phyloP scores from a whole-genome alignment of 2,888 invertebrate species.

The Aethes cnicana region DNA sequence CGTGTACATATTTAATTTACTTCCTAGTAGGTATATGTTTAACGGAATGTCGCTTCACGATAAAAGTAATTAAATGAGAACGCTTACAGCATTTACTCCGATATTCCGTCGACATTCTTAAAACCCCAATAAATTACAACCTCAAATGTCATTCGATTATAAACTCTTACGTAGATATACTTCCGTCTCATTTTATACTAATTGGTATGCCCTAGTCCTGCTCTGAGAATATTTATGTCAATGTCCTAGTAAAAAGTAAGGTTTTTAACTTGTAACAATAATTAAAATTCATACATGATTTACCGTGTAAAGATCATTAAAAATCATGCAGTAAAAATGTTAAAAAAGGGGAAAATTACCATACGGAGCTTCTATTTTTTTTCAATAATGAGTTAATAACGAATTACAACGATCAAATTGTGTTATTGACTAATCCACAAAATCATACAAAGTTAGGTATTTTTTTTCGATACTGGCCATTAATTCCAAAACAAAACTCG shows the following conservation, averaged over 20 bases:
- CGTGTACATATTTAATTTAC: not conserved
- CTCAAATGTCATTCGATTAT: conserved; percentile 28
- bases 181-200: conserved; percentile 17
- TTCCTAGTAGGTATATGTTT: conserved; percentile 11
- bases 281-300: too few relatives aligned
- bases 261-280: too few relatives aligned
- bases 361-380: too few relatives aligned
- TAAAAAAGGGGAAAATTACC: too few relatives aligned
- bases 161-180: conserved; percentile 25
- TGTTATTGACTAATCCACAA: too few relatives aligned
- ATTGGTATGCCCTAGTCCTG: conserved; percentile 5
- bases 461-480: too few relatives aligned
- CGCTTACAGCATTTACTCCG: conserved; percentile 15
- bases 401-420: too few relatives aligned
- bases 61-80: conserved; percentile 4
- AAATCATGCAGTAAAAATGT: too few relatives aligned
- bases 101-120: conserved; percentile 9
- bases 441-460: too few relatives aligned
- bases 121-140: conserved; percentile 28
- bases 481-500: too few relatives aligned
- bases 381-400: too few relatives aligned
- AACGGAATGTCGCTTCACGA: conserved; percentile 16
- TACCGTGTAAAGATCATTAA: too few relatives aligned
- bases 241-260: not conserved
- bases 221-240: conserved; percentile 5